phyloP scores from a whole-genome alignment of 2,888 invertebrate species.

The Keiferia lycopersicella region DNA sequence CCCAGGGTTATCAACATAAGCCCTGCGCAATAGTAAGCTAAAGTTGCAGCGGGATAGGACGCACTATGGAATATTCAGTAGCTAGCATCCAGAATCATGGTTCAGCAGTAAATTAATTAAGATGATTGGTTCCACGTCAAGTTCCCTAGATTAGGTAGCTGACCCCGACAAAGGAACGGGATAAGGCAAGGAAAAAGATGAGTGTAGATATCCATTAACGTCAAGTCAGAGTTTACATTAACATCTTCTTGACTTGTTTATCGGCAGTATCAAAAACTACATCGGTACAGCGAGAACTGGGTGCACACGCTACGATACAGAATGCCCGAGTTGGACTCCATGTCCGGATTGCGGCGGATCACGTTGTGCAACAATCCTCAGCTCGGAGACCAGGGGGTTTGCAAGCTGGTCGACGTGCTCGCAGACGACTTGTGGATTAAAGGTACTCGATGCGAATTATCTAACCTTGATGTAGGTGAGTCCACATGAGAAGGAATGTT shows the following conservation, averaged over 20 bases:
- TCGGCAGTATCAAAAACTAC: slow-evolving; percentile 83
- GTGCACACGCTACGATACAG: slow-evolving; percentile 89
- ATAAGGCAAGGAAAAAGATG: no score
- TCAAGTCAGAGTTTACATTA: neutral
- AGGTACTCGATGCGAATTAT: slow-evolving; percentile 53
- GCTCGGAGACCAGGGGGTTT: slow-evolving; percentile 84
- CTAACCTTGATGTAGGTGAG: neutral
- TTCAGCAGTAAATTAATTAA: no score
- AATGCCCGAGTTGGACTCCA: slow-evolving; percentile 85
- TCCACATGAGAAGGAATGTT: neutral
- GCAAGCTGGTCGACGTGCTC: slow-evolving; percentile 83
- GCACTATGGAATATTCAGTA: no score
- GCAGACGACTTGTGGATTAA: slow-evolving; percentile 91
- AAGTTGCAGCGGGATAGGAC: no score
- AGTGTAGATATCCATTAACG: no score
- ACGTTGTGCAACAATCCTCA: slow-evolving; percentile 86
- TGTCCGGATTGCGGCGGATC: slow-evolving; percentile 87
- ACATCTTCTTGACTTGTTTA: neutral
- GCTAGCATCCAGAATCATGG: no score
- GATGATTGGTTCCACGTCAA: no score
- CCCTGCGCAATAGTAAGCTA: no score
- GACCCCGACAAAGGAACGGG: no score
- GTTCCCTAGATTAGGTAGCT: no score
- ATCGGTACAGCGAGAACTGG: slow-evolving; percentile 91
- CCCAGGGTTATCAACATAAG: no score